Evolutionary conservation across 2,888 invertebrate genomes (phyloP), one percentile per base, ranked within the genome.

Genomic region (Calameuta idolon): DNA sequence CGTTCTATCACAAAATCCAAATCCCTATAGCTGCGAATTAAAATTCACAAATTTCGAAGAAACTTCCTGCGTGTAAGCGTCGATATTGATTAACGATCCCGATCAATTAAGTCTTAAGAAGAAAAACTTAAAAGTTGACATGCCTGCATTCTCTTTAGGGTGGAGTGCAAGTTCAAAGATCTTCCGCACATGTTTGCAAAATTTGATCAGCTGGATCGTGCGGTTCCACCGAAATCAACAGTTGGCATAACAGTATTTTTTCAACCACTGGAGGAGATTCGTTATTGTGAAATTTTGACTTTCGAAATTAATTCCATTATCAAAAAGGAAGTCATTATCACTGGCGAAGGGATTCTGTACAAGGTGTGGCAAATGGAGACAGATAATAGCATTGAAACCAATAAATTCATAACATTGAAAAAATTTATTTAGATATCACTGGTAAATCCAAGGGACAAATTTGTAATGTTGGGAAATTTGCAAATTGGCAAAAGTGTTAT

Each of bases 231-330:
- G 0, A 91, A 91, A 4, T 88, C 90, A 79, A 90, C 91, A n/a
- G 83, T 92, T 55, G 91, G 91, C 81, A 92, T 95, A 78, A 86
- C 92, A 1, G 92, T 95, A 76, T 92, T 89, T 85, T 95, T 95
- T 83, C 93, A 93, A 79, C 95, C 95, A 0, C 92, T 92, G 78
- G 92, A 93, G 85, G 91, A 92, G 11, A 91, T 90, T 75, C 88
- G 90, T 76, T 94, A 94, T 82, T 91, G 92, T 79, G 93, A 93
- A 73, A 92, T 91, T 73, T 81, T 95, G 33, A 89, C 91, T 74
- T 94, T 95, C 87, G 92, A 92, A 85, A 91, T 94, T 0, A 93
- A 94, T 85, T 93, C 93, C 9, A 31, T 34, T 11, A 88, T 93
- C 34, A 92, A 92, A 82, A 92, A 93, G 85, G 92, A 92, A 84